A percentile compares a stretch with the other conserved stretches of the same genome.
Evolutionary conservation across 2,888 invertebrate species (phyloP).

Genomic region (Steinernema hermaphroditum): DNA sequence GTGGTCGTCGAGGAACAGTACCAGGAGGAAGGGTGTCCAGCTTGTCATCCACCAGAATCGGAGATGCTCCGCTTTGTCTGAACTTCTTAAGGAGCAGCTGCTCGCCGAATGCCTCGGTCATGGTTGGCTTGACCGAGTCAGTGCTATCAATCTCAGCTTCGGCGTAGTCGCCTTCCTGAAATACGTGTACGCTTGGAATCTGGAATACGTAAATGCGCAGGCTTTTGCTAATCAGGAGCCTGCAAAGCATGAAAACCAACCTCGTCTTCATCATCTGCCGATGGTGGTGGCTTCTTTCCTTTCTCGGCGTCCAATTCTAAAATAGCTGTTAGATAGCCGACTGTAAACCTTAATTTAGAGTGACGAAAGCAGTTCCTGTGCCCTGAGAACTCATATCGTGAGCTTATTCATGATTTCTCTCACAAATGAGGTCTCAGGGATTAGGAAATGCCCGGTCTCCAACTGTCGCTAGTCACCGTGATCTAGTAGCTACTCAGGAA

Average conservation of each 20-base stretch:
- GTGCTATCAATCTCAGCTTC: constrained; percentile 51
- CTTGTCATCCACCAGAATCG: constrained; percentile 34
- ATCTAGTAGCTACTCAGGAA: not conserved
- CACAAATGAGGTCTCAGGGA: constrained; percentile 32
- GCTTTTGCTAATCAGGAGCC: no score
- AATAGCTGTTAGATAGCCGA: not conserved
- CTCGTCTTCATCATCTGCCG: constrained; percentile 20
- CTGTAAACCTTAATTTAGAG: not conserved
- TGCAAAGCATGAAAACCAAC: no score
- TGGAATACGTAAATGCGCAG: not conserved
- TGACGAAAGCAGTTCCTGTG: not conserved
- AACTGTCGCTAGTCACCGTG: not conserved
- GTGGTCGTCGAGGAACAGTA: constrained; percentile 35
- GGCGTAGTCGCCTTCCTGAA: constrained; percentile 45
- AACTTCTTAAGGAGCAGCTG: constrained; percentile 39
- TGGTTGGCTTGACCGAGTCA: constrained; percentile 44
- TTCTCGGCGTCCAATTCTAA: constrained; percentile 20
- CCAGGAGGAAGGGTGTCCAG: constrained; percentile 37
- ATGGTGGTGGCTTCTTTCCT: not conserved
- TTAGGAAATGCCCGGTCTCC: constrained; percentile 12
- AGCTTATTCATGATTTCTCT: not conserved
- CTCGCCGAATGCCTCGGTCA: constrained; percentile 51
- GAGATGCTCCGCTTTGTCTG: constrained; percentile 20
- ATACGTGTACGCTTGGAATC: not conserved
- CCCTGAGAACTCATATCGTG: constrained; percentile 27